Percentiles rank a stretch among this genome's conserved stretches.
phyloP scores from a whole-genome alignment of 2,797 vertebrate species.

The Chaetophractus vellerosus region DNA sequence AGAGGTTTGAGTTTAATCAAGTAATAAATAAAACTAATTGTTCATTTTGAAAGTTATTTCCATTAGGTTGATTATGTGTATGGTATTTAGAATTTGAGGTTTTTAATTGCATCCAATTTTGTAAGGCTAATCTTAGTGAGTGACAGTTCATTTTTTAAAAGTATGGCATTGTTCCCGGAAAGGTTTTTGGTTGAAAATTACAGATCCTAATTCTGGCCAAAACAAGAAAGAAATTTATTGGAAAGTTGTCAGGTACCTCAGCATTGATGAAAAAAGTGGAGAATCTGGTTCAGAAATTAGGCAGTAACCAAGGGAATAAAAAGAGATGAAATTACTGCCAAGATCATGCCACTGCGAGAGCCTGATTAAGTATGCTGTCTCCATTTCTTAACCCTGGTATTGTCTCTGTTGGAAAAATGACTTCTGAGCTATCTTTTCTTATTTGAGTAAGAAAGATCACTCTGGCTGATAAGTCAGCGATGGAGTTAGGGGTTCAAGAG shows the following conservation, averaged over 20 bases:
- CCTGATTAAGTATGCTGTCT: background rate
- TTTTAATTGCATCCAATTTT: constrained; percentile 64
- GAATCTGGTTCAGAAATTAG: constrained; percentile 61
- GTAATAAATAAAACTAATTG: constrained; percentile 43
- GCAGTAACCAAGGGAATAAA: constrained; percentile 20
- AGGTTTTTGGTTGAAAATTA: constrained; percentile 60
- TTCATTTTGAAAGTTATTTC: constrained; percentile 61
- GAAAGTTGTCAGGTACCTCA: constrained; percentile 64
- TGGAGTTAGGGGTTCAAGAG: background rate
- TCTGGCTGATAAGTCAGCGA: background rate
- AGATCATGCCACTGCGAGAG: background rate
- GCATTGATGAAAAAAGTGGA: constrained; percentile 28
- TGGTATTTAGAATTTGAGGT: constrained; percentile 60
- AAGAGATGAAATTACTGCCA: background rate
- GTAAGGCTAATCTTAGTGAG: constrained; percentile 29
- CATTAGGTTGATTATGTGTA: background rate
- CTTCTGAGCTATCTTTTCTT: constrained; percentile 24
- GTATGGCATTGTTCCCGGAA: constrained; percentile 41
- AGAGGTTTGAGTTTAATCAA: constrained; percentile 40
- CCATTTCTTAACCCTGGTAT: background rate
- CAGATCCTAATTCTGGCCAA: constrained; percentile 49
- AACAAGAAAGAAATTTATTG: constrained; percentile 67
- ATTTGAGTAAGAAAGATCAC: background rate
- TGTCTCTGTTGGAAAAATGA: background rate
- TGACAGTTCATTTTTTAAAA: constrained; percentile 6